These are phyloP conservation scores for Condylostylus longicornis DNA, from an alignment of 1,140 invertebrate species.

Conservation along the genomic window DNA sequence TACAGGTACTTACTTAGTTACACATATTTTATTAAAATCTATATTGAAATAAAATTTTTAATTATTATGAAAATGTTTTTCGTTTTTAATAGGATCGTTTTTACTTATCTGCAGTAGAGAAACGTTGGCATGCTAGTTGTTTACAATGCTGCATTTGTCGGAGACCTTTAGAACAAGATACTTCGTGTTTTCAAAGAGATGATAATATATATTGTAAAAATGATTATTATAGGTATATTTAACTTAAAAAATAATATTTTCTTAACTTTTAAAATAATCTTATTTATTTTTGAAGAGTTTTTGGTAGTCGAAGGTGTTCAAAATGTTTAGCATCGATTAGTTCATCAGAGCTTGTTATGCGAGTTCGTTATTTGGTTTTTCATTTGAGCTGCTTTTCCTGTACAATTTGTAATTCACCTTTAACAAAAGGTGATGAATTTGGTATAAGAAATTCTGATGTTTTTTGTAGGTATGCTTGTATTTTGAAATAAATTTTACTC, in stretches of 20 bases:
- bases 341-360: conserved; percentile 90
- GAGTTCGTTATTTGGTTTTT: conserved; percentile 81
- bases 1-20: conserved; percentile 19
- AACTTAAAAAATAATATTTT: background rate
- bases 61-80: conserved; percentile 7
- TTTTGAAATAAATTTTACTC: background rate
- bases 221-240: conserved; percentile 87
- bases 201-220: conserved; percentile 95
- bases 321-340: conserved; percentile 80
- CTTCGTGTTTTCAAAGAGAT: conserved; percentile 84
- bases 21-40: background rate
- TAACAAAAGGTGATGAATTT: conserved; percentile 85
- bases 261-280: background rate
- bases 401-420: conserved; percentile 67
- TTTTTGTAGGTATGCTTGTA: conserved; percentile 43
- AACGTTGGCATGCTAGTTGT: conserved; percentile 84
- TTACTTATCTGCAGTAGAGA: conserved; percentile 83
- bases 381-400: conserved; percentile 92
- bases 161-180: conserved; percentile 73
- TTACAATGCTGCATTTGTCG: conserved; percentile 84
- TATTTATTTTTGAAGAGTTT: conserved; percentile 46
- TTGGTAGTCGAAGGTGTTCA: conserved; percentile 68
- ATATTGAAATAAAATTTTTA: conserved; percentile 1
- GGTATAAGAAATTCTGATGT: conserved; percentile 74
- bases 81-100: conserved; percentile 53